These are phyloP conservation scores for Cyprinodon brontotheroides DNA, from an alignment of 2,113 vertebrate genomes.

Conservation along the genomic window DNA sequence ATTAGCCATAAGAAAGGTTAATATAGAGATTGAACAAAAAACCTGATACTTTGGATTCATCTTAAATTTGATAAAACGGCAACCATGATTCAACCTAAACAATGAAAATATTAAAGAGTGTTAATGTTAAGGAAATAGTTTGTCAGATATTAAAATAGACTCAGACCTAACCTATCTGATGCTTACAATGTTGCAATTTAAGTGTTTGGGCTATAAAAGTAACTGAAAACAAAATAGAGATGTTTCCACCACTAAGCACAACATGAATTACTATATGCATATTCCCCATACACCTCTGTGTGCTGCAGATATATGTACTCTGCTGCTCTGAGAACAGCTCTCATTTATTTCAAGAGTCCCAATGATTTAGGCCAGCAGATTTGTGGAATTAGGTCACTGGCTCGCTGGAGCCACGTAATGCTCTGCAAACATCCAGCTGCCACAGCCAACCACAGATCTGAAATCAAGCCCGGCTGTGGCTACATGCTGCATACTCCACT, in stretches of 20 bases:
- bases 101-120: not conserved
- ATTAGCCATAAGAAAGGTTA: not conserved
- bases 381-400: constrained; percentile 80
- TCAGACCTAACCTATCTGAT: not conserved
- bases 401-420: constrained; percentile 63
- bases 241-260: not conserved
- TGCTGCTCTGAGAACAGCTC: constrained; percentile 57
- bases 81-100: not conserved
- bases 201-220: not conserved
- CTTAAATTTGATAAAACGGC: not conserved
- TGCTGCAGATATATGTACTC: constrained; percentile 52
- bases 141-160: not conserved
- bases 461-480: constrained; percentile 1
- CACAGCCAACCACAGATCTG: constrained; percentile 28
- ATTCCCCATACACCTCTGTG: constrained; percentile 59
- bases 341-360: constrained; percentile 70
- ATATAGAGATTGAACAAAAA: not conserved
- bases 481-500: not conserved
- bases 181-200: not conserved
- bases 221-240: not conserved
- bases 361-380: constrained; percentile 78
- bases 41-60: not conserved
- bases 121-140: not conserved
- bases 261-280: constrained; percentile 23
- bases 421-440: constrained; percentile 55